Evolutionary conservation across 2,797 vertebrate genomes (phyloP).

Genomic region (Artibeus lituratus): DNA sequence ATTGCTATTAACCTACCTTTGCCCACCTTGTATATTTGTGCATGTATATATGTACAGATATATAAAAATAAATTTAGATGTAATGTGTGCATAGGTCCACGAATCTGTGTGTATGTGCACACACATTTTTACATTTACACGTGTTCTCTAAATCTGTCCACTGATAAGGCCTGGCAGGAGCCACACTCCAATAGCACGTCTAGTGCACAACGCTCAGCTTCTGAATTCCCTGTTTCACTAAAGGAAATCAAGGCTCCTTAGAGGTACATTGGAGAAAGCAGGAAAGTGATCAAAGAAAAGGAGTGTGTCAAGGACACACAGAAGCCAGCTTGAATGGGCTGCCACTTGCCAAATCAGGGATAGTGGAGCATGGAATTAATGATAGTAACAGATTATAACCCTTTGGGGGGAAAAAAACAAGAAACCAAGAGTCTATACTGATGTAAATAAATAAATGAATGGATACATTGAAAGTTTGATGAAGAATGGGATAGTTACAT

Average conservation of each 20-base stretch:
- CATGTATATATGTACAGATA: not conserved
- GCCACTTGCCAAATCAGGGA: not conserved
- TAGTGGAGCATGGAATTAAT: not conserved
- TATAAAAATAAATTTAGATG: not conserved
- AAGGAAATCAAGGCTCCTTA: not conserved
- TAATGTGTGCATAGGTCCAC: not conserved
- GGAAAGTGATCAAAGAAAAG: not conserved
- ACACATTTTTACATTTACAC: not conserved
- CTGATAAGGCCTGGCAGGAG: not conserved
- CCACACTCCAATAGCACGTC: not conserved
- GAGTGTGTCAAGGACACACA: not conserved
- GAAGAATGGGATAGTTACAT: not conserved
- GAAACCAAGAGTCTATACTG: not conserved
- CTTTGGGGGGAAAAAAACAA: not conserved
- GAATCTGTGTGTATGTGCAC: not conserved
- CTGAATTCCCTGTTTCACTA: not conserved
- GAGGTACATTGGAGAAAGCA: not conserved
- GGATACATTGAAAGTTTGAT: not conserved
- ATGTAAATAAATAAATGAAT: not conserved
- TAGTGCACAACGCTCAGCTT: not conserved
- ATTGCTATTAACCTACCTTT: not conserved
- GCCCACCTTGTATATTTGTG: not conserved
- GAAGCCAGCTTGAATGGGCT: not conserved
- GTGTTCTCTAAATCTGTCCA: not conserved
- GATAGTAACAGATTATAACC: not conserved